These are phyloP conservation scores for Champsocephalus gunnari DNA, from an alignment of 2,797 vertebrate species.

Conservation along the genomic window DNA sequence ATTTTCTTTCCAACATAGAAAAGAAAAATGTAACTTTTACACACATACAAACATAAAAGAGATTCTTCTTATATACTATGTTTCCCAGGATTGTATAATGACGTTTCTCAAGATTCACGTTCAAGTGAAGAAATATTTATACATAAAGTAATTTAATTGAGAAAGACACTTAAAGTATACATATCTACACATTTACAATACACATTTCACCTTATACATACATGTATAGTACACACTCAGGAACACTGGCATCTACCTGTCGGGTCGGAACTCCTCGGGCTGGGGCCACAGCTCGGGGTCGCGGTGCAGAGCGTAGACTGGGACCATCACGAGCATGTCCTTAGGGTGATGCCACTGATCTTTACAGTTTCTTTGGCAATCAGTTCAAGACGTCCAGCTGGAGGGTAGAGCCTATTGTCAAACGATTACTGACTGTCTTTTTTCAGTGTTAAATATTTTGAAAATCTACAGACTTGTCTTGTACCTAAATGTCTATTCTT, in stretches of 20 bases:
- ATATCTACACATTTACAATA: neutral
- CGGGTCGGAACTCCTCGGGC: conserved; percentile 82
- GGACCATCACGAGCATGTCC: conserved; percentile 69
- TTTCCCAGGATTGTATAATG: neutral
- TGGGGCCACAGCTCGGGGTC: conserved; percentile 79
- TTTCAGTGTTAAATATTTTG: neutral
- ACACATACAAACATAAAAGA: neutral
- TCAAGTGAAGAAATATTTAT: no score
- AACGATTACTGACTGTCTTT: neutral
- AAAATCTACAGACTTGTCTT: neutral
- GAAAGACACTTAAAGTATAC: neutral
- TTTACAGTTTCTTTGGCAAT: conserved; percentile 81
- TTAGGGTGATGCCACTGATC: conserved; percentile 75
- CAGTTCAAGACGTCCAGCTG: conserved; percentile 71
- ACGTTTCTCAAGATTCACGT: no score
- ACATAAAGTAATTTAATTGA: no score
- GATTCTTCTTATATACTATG: neutral
- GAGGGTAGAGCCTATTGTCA: conserved; percentile 52
- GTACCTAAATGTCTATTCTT: neutral
- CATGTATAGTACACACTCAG: no score
- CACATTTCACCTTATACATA: no score
- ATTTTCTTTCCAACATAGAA: neutral
- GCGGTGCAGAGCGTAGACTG: conserved; percentile 73
- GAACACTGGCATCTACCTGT: conserved; percentile 70
- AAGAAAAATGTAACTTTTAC: neutral